Conservation (phyloP, 53 echinoderm and acorn worm genomes). For the Echinarachnius parma region DNA sequence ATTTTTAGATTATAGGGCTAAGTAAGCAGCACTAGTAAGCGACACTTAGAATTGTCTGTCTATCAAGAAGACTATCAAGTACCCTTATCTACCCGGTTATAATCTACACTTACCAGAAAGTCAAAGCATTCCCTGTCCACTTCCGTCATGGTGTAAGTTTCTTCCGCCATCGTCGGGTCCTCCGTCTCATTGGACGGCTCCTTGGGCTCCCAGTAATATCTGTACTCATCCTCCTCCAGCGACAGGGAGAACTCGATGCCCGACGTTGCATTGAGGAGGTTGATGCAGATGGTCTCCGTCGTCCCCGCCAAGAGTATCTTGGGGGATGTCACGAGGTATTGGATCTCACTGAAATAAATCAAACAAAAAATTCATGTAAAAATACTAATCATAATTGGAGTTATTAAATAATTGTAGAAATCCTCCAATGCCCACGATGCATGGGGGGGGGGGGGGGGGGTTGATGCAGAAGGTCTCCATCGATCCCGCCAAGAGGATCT, state of each 20-base stretch:
- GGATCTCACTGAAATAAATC: slow-evolving; percentile 9
- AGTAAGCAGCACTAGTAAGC: too few species aligned
- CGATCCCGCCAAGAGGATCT: too few species aligned
- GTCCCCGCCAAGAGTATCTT: slow-evolving; percentile 74
- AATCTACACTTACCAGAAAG: slow-evolving; percentile 33
- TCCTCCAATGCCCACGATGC: not conserved
- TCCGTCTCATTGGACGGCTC: not conserved
- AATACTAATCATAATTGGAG: too few species aligned
- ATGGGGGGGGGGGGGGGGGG: not conserved
- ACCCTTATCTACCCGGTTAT: too few species aligned
- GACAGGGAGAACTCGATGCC: slow-evolving; percentile 1
- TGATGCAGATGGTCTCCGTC: slow-evolving; percentile 75
- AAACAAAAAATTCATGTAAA: not conserved
- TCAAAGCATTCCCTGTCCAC: slow-evolving; percentile 23
- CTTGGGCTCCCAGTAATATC: not conserved
- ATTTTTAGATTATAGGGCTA: too few species aligned
- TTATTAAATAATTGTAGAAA: too few species aligned
- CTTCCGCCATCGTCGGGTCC: not conserved
- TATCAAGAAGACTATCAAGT: too few species aligned
- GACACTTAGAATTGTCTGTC: too few species aligned
- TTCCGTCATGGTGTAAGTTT: slow-evolving; percentile 4
- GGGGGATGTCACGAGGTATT: slow-evolving; percentile 68
- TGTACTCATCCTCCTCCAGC: not conserved
- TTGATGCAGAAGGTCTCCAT: too few species aligned
- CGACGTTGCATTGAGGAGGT: not conserved